These are phyloP conservation scores for Barypeithes pellucidus DNA, from an alignment of 2,888 invertebrate genomes.

Conservation along the genomic window DNA sequence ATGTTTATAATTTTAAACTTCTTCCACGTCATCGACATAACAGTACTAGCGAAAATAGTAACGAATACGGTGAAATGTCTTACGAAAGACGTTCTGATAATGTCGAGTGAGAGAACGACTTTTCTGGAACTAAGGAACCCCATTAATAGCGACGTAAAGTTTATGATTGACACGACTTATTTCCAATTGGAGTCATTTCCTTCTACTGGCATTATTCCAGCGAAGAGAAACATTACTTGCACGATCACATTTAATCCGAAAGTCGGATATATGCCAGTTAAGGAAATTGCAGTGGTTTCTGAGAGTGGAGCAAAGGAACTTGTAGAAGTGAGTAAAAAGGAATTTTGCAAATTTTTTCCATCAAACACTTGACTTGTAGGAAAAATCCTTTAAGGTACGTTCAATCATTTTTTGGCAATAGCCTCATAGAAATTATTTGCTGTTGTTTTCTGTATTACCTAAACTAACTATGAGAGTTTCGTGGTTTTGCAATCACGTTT, in stretches of 20 bases:
- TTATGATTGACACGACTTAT: slow-evolving; percentile 63
- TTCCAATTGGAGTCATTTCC: slow-evolving; percentile 73
- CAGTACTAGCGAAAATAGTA: slow-evolving; percentile 68
- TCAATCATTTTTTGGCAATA: too few relatives aligned
- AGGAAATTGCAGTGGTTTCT: slow-evolving; percentile 64
- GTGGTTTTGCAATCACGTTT: too few relatives aligned
- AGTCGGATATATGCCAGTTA: slow-evolving; percentile 55
- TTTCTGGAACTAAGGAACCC: slow-evolving; percentile 73
- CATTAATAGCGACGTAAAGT: slow-evolving; percentile 72
- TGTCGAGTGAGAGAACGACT: slow-evolving; percentile 65
- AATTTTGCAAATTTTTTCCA: too few relatives aligned
- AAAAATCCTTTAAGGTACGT: too few relatives aligned
- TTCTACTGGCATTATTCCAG: slow-evolving; percentile 72
- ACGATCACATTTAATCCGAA: slow-evolving; percentile 67
- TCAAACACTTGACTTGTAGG: too few relatives aligned
- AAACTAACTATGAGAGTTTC: too few relatives aligned
- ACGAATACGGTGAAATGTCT: slow-evolving; percentile 65
- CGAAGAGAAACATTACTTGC: slow-evolving; percentile 72
- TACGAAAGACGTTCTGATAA: slow-evolving; percentile 63
- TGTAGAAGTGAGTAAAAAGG: slow-evolving; percentile 50
- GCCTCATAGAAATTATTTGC: too few relatives aligned
- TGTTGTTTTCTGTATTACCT: too few relatives aligned
- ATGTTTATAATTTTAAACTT: slow-evolving; percentile 70
- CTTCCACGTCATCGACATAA: slow-evolving; percentile 68
- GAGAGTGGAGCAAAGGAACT: slow-evolving; percentile 64